phyloP scores from a whole-genome alignment of 2,113 vertebrate species.

The Myotis brandtii region DNA sequence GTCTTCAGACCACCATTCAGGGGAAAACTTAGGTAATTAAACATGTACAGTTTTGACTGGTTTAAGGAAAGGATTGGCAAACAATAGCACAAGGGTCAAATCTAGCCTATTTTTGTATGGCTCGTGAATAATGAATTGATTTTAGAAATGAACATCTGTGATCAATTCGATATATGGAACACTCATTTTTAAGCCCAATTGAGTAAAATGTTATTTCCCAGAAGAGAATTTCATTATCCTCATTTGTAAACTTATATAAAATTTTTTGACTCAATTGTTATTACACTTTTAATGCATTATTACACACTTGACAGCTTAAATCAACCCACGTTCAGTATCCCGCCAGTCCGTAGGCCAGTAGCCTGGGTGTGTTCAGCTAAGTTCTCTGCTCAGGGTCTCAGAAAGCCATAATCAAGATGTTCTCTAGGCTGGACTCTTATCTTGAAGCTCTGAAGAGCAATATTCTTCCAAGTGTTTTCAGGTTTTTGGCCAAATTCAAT shows the following conservation, averaged over 20 bases:
- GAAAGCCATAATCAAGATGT: background rate
- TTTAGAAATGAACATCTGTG: background rate
- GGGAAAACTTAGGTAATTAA: background rate
- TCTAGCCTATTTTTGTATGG: background rate
- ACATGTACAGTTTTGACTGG: background rate
- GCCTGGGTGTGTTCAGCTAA: rapidly evolving
- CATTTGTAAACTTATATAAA: background rate
- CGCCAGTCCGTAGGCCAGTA: background rate
- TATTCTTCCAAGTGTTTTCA: background rate
- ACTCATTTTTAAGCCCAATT: background rate
- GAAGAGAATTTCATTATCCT: background rate
- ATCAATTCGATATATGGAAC: background rate
- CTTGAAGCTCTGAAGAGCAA: background rate
- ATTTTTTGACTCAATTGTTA: background rate
- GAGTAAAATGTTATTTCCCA: background rate
- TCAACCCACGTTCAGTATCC: background rate
- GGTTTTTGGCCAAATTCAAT: background rate
- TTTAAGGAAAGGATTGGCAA: background rate
- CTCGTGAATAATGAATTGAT: background rate
- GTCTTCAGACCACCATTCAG: background rate
- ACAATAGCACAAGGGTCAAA: background rate
- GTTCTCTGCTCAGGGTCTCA: background rate
- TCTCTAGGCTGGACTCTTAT: background rate
- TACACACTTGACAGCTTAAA: background rate
- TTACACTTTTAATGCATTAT: background rate